These are phyloP conservation scores for Spilosoma lubricipeda DNA, from an alignment of 2,888 invertebrate species.

Conservation along the genomic window DNA sequence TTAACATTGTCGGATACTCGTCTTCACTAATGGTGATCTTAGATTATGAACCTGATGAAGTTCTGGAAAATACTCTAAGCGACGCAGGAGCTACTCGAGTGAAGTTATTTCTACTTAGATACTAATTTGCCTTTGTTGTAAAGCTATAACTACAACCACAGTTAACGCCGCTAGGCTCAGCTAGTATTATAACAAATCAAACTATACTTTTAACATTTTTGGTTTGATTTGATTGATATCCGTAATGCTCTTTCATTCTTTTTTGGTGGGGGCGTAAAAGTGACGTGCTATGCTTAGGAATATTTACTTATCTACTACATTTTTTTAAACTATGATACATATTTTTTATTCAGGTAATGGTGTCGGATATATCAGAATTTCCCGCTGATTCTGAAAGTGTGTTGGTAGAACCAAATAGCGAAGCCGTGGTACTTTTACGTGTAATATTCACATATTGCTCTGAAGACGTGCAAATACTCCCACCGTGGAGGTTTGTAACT, in stretches of 20 bases:
- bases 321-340: neutral
- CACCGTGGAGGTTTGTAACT: slow-evolving; percentile 21
- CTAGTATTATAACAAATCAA: neutral
- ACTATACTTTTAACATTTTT: neutral
- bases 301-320: neutral
- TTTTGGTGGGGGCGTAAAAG: too few species aligned
- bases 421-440: slow-evolving; percentile 62
- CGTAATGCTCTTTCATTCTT: neutral
- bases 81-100: slow-evolving; percentile 69
- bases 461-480: slow-evolving; percentile 65
- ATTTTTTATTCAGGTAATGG: slow-evolving; percentile 61
- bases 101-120: neutral
- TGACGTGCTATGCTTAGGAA: neutral
- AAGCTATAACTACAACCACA: too few species aligned
- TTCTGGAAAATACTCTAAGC: slow-evolving; percentile 63
- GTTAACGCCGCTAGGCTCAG: too few species aligned
- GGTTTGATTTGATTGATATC: neutral
- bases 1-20: slow-evolving; percentile 45
- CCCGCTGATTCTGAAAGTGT: slow-evolving; percentile 66
- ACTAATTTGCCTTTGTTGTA: neutral
- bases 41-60: slow-evolving; percentile 67
- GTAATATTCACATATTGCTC: slow-evolving; percentile 75
- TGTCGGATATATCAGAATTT: slow-evolving; percentile 69
- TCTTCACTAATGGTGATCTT: slow-evolving; percentile 61
- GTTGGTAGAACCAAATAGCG: slow-evolving; percentile 61